Base-by-base conservation (phyloP, 2,888 invertebrate species). In the Leptarthrus brevirostris region DNA sequence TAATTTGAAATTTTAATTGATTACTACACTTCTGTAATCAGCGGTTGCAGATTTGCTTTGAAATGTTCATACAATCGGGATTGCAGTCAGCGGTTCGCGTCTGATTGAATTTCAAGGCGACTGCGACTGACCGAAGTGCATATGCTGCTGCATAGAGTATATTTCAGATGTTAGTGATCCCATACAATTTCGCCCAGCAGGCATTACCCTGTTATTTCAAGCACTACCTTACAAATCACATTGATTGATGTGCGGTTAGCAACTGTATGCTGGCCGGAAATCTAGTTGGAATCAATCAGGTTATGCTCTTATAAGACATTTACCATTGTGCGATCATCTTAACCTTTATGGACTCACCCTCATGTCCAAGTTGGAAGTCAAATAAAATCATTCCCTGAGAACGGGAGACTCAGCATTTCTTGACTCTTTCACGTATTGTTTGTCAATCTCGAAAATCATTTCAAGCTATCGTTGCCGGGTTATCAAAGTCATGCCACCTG, bases 381-480 rank as follows among this genome's bases (percentile, higher is more conserved):
- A n/a, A n/a, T n/a, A n/a, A n/a, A n/a, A n/a, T n/a, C n/a, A n/a
- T n/a, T n/a, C n/a, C n/a, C n/a, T n/a, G n/a, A n/a, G n/a, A n/a
- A n/a, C n/a, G n/a, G n/a, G n/a, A n/a, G n/a, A n/a, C n/a, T n/a
- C n/a, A n/a, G n/a, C n/a, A n/a, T n/a, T n/a, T n/a, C 24, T 66
- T 49, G 4, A 47, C 26, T 66, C 16, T 66, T 26, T 52, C 69
- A 69, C 69, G 69, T 30, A 18, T 52, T 52, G 16, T 30, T 69
- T 49, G 36, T 52, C 18, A 47, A 24, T 22, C 20, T 14, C 6
- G 4, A 2, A 16, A 66, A 14, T 6, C 14, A 6, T 54, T 26
- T 18, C 10, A 4, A 30, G 16, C 8, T 47, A 49, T 12, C 10
- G 14, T 20, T 12, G n/a, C 8, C 3, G 47, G 16, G 18, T 10